Conservation (phyloP, 2,888 invertebrate species). For the Latrodectus elegans region DNA sequence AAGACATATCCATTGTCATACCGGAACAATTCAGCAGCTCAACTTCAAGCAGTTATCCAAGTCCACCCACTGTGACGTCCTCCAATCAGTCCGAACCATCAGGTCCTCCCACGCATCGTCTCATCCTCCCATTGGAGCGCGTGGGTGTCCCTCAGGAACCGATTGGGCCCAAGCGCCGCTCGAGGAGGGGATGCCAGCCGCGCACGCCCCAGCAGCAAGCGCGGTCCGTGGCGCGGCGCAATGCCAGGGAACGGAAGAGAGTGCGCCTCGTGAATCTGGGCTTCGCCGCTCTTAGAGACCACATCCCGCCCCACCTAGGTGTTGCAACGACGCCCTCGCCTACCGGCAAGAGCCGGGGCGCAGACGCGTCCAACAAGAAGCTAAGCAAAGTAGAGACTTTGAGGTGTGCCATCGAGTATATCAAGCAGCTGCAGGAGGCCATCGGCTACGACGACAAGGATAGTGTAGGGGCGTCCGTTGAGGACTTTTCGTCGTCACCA, state of each 20-base stretch:
- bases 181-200: slow-evolving; percentile 42
- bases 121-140: slow-evolving; percentile 53
- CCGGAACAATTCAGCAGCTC: slow-evolving; percentile 20
- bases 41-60: slow-evolving; percentile 9
- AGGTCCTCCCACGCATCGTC: slow-evolving; percentile 48
- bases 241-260: slow-evolving; percentile 93
- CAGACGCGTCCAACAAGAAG: slow-evolving; percentile 72
- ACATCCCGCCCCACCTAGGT: slow-evolving; percentile 80
- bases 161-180: slow-evolving; percentile 49
- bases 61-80: slow-evolving; percentile 11
- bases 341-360: background rate
- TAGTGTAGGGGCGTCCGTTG: slow-evolving; percentile 18
- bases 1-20: slow-evolving; percentile 19
- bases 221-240: slow-evolving; percentile 90
- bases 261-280: slow-evolving; percentile 86
- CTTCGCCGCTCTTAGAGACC: slow-evolving; percentile 89
- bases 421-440: slow-evolving; percentile 84
- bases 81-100: slow-evolving; percentile 24
- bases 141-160: slow-evolving; percentile 46
- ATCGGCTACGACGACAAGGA: slow-evolving; percentile 52
- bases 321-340: background rate
- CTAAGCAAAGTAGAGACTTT: slow-evolving; percentile 82
- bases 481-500: slow-evolving; percentile 18
- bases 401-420: slow-evolving; percentile 91
- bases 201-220: slow-evolving; percentile 64